Evolutionary conservation across 2,797 vertebrate species (phyloP).

Genomic region (Rousettus madagascariensis): DNA sequence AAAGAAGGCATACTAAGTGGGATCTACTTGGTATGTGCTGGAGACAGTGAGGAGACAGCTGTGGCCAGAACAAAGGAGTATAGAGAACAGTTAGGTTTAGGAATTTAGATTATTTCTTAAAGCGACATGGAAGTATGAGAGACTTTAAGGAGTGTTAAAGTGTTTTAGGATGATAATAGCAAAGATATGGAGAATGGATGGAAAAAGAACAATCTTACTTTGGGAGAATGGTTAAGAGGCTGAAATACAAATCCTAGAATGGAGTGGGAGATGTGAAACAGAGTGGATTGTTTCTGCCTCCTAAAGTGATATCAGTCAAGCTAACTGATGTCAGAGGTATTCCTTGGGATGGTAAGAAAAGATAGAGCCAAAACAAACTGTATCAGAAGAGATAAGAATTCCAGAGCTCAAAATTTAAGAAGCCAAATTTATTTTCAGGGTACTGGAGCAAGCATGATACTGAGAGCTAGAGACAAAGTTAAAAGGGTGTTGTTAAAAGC

Average conservation of each 20-base stretch:
- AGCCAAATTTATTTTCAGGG: not conserved
- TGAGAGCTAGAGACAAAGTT: not conserved
- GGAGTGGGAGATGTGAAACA: not conserved
- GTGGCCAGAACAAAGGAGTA: not conserved
- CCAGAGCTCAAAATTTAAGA: constrained; percentile 13
- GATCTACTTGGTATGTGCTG: not conserved
- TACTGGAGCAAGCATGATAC: not conserved
- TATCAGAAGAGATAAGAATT: not conserved
- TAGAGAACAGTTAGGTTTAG: not conserved
- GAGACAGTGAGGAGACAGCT: not conserved
- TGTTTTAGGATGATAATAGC: constrained; percentile 20
- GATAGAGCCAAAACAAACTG: not conserved
- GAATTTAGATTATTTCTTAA: not conserved
- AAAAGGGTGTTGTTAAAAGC: not conserved
- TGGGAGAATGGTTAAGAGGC: not conserved
- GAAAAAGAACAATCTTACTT: not conserved
- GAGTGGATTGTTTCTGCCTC: not conserved
- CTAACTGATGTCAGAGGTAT: not conserved
- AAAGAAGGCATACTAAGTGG: not conserved
- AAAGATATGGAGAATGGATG: not conserved
- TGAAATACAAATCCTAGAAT: not conserved
- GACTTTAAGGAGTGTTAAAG: not conserved
- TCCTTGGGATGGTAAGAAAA: not conserved
- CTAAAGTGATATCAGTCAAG: not conserved
- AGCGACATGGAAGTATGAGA: not conserved